Evolutionary conservation across 1,140 invertebrate genomes (phyloP), one percentile per base, ranked within the genome.

Genomic region (Aphaenogaster floridana): DNA sequence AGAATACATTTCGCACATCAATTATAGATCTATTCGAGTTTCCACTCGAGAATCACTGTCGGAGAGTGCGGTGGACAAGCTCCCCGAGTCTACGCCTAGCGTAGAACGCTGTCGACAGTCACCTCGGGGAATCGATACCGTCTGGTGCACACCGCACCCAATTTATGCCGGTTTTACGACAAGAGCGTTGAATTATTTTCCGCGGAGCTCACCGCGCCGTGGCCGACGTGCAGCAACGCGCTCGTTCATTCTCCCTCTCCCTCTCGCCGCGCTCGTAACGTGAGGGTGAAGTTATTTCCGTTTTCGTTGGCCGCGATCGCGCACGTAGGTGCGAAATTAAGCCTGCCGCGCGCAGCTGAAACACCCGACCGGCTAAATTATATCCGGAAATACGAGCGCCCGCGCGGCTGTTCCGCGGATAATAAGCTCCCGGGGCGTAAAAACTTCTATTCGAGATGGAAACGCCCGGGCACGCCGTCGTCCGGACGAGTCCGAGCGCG

Each of bases 321-420:
- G 78, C 89, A 86, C 87, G 86, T 86, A 86, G 64, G 50, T 81
- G 86, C 86, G 63, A 76, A 71, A 88, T 81, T 79, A 66, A 68
- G 86, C 76, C 88, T 83, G 61, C 74, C 69, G 42, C 87, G 66
- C 54, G 64, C 52, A 54, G 69, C 72, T 78, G 57, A 66, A 83
- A 86, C 52, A 64, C 59, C 57, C 45, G 39, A 59, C 86, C 28
- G 39, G 88, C 45, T 89, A 85, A 77, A 86, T 89, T 88, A 88
- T 88, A 89, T 88, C 79, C 69, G 68, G 59, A 80, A 86, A 85
- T 85, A 76, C 66, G 64, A 76, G 83, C 83, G 34, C 86, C 54
- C 86, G 77, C 86, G 77, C 66, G 71, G 86, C 81, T 54, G 74
- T 87, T 89, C 42, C 78, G 54, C 68, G 71, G 45, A 72, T 64